Conservation (phyloP, 2,113 vertebrate species). For the Gasterosteus aculeatus region DNA sequence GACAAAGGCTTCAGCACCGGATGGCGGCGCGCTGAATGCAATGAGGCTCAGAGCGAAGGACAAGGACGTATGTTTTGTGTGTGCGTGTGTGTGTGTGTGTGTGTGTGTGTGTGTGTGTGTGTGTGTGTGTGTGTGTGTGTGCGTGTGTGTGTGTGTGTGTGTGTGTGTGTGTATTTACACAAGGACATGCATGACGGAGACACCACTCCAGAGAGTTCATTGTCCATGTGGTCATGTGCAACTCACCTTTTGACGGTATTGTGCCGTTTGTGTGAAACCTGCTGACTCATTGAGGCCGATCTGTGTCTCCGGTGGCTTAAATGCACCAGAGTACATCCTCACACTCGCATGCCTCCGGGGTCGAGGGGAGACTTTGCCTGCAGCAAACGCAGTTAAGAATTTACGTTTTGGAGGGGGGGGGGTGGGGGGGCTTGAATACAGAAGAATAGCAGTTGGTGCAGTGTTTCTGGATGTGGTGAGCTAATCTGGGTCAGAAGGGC, state of each 20-base stretch:
- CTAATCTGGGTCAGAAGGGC: slow-evolving; percentile 8
- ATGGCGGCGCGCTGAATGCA: slow-evolving; percentile 37
- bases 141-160: slow-evolving; percentile 1
- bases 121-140: slow-evolving; percentile 23
- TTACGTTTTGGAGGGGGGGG: not conserved
- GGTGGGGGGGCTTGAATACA: not conserved
- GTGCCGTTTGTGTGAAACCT: slow-evolving; percentile 50
- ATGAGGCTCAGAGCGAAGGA: slow-evolving; percentile 36
- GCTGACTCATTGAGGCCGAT: slow-evolving; percentile 58
- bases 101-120: slow-evolving; percentile 17
- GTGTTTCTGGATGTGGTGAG: not conserved
- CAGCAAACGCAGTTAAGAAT: not conserved
- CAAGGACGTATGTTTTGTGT: slow-evolving; percentile 16
- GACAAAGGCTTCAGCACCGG: slow-evolving; percentile 36
- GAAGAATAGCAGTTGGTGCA: not conserved
- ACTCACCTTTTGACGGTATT: slow-evolving; percentile 56
- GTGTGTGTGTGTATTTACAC: slow-evolving; percentile 25
- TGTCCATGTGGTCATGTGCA: slow-evolving; percentile 50
- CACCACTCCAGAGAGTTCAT: slow-evolving; percentile 53
- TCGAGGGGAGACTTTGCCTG: not conserved
- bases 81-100: slow-evolving; percentile 17
- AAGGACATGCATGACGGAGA: slow-evolving; percentile 11
- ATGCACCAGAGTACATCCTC: slow-evolving; percentile 1
- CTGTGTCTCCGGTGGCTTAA: slow-evolving; percentile 23
- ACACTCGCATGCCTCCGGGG: not conserved